Evolutionary conservation across 2,113 vertebrate genomes (phyloP).

Genomic region (Actenoides hombroni): DNA sequence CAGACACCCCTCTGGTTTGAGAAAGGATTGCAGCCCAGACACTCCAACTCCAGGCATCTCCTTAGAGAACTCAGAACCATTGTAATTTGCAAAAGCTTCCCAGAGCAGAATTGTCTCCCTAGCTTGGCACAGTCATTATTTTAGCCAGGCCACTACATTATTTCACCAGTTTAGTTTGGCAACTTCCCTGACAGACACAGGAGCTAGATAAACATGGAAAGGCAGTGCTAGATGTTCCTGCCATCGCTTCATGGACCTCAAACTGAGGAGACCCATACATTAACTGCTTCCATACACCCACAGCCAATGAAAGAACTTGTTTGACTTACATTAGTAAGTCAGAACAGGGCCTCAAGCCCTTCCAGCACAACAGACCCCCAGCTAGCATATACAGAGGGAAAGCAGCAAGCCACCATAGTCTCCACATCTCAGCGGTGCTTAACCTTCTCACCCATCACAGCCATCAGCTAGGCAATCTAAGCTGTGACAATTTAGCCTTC

Average conservation of each 20-base stretch:
- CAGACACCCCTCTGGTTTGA: fast-evolving
- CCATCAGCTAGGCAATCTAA: neutral
- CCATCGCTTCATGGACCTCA: neutral
- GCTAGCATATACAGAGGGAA: neutral
- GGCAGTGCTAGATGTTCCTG: neutral
- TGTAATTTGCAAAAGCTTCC: neutral
- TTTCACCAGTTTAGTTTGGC: neutral
- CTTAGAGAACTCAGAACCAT: neutral
- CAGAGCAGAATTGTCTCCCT: neutral
- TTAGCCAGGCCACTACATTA: neutral
- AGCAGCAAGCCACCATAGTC: neutral
- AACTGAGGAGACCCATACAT: neutral
- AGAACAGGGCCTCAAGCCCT: neutral
- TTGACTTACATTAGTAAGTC: neutral
- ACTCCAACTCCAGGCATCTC: neutral
- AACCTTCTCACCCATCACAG: neutral
- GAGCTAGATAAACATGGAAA: neutral
- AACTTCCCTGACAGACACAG: neutral
- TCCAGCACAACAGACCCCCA: neutral
- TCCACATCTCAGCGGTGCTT: neutral
- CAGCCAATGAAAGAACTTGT: neutral
- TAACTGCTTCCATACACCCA: neutral
- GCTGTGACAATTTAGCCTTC: neutral
- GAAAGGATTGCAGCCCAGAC: neutral
- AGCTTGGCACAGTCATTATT: neutral